These are phyloP conservation scores for Acanthisitta chloris DNA, from an alignment of 2,113 vertebrate species.

Conservation along the genomic window DNA sequence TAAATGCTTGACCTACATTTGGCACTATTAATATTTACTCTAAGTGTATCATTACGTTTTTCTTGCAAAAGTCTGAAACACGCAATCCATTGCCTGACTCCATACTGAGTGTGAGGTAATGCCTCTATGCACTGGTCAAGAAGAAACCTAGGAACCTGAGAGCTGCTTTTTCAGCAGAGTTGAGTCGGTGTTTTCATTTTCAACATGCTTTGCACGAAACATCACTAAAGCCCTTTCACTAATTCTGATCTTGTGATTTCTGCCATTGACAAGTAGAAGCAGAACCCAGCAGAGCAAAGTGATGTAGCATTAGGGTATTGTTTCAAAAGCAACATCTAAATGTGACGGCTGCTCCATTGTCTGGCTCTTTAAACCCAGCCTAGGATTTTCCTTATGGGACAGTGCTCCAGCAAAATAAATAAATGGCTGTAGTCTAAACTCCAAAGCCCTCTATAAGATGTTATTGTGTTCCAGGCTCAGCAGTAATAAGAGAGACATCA, in stretches of 20 bases:
- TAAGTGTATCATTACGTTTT: background rate
- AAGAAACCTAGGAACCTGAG: constrained; percentile 2
- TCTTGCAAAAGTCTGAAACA: background rate
- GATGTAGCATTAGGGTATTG: constrained; percentile 44
- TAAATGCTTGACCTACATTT: background rate
- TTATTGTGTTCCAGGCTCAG: constrained; percentile 44
- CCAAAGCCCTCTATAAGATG: constrained; percentile 52
- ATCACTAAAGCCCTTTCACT: constrained; percentile 26
- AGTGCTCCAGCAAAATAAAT: constrained; percentile 55
- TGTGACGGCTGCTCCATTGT: constrained; percentile 40
- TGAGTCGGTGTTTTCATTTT: constrained; percentile 32
- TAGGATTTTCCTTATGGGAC: constrained; percentile 52
- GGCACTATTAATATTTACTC: background rate
- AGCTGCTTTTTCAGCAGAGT: constrained; percentile 56
- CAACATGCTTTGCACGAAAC: constrained; percentile 32
- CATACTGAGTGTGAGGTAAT: background rate
- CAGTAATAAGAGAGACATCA: constrained; percentile 14
- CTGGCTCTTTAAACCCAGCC: constrained; percentile 51
- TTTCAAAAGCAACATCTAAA: constrained; percentile 64
- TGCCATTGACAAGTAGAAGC: constrained; percentile 19
- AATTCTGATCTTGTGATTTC: constrained; percentile 59
- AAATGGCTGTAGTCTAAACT: constrained; percentile 52
- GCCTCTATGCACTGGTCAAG: background rate
- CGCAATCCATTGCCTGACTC: background rate
- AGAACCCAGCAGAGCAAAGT: constrained; percentile 51